These are phyloP conservation scores for Lepus europaeus DNA, from an alignment of 2,113 vertebrate species.

Conservation along the genomic window DNA sequence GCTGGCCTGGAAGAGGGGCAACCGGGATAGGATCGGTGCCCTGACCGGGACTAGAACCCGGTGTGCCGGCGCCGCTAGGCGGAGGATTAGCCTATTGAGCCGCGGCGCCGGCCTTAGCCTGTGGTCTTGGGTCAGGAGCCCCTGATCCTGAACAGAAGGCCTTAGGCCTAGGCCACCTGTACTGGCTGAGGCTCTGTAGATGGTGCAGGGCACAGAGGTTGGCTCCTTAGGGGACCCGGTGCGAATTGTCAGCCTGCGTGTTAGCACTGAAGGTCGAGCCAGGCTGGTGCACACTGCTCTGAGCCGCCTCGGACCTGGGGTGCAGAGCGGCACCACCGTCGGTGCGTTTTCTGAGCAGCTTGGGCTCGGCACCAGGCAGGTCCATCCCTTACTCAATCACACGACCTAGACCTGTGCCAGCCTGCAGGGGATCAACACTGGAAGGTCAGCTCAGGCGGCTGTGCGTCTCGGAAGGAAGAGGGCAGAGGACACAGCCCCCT, in stretches of 20 bases:
- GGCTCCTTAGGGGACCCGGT: not conserved
- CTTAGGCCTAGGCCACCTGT: not conserved
- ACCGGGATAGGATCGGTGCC: too few relatives aligned
- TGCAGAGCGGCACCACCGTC: not conserved
- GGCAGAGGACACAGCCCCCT: not conserved
- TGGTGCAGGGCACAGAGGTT: not conserved
- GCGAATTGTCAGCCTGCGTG: not conserved
- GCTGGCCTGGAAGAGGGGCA: too few relatives aligned
- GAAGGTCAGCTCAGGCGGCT: not conserved
- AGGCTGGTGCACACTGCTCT: not conserved
- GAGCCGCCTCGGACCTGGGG: not conserved
- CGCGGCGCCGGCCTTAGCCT: too few relatives aligned
- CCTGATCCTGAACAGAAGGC: accelerated
- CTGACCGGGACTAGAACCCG: too few relatives aligned
- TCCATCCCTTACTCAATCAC: not conserved
- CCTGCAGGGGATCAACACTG: not conserved
- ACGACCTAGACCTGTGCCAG: not conserved
- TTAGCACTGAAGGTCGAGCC: conserved; percentile 1
- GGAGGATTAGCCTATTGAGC: too few relatives aligned
- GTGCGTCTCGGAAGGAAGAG: not conserved
- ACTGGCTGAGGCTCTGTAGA: not conserved
- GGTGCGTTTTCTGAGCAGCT: not conserved
- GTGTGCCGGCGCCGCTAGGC: too few relatives aligned
- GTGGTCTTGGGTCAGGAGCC: not conserved
- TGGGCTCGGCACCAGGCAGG: not conserved